These are phyloP conservation scores for Strongylocentrotus purpuratus DNA, from an alignment of 35 echinoderm and acorn worm species.

Conservation along the genomic window DNA sequence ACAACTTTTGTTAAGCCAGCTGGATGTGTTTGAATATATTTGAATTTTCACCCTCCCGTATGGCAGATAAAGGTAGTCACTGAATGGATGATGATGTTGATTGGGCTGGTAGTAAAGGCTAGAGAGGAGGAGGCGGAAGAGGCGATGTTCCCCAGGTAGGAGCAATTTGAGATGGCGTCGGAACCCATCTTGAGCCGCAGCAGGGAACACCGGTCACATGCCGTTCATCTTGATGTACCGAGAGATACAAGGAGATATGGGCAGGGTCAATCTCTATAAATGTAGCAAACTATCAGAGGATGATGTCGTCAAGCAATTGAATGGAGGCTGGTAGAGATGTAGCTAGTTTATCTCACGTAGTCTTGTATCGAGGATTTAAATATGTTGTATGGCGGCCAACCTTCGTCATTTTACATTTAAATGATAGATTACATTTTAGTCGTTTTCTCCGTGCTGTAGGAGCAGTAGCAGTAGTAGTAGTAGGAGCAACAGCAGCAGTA, in stretches of 20 bases:
- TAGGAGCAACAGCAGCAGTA: no score
- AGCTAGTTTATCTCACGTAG: background rate
- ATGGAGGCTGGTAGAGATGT: background rate
- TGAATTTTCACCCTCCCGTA: background rate
- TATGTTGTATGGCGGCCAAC: no score
- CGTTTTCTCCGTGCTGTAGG: no score
- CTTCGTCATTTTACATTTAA: no score
- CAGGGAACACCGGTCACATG: background rate
- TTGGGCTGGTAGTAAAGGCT: background rate
- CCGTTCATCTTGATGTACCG: background rate
- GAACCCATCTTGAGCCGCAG: slow-evolving; percentile 34
- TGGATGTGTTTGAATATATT: no score
- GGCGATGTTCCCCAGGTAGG: slow-evolving; percentile 46
- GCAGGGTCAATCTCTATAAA: background rate
- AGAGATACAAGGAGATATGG: background rate
- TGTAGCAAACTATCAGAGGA: background rate
- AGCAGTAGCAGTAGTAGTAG: no score
- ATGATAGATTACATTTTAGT: no score
- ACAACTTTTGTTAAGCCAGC: no score
- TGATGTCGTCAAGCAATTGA: background rate
- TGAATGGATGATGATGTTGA: background rate
- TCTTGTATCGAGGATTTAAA: no score
- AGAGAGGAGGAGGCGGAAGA: background rate
- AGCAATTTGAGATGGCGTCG: slow-evolving; percentile 50
- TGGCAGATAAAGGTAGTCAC: background rate